phyloP scores from a whole-genome alignment of 2,888 invertebrate genomes.

The Monopis laevigella region DNA sequence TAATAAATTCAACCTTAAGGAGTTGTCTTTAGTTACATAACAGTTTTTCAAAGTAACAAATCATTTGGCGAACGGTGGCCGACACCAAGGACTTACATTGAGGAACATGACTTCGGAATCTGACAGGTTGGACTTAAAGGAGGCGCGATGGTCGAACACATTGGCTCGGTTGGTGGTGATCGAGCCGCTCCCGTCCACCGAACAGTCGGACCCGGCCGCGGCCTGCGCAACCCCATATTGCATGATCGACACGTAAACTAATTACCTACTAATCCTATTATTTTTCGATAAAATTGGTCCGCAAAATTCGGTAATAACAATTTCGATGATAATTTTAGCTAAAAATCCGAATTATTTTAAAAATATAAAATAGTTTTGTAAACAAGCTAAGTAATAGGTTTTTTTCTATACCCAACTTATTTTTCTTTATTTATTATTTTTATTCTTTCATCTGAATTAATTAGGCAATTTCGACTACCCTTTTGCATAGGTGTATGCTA shows the following conservation, averaged over 20 bases:
- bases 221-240: constrained; percentile 71
- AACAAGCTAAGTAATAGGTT: background rate
- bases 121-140: constrained; percentile 90
- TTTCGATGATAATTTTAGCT: background rate
- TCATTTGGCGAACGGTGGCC: too few relatives aligned
- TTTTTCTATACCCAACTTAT: background rate
- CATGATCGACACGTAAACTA: too few relatives aligned
- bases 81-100: constrained; percentile 84
- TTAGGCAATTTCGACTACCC: too few relatives aligned
- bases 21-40: too few relatives aligned
- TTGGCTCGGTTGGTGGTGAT: constrained; percentile 81
- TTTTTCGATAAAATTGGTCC: background rate
- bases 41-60: too few relatives aligned
- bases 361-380: background rate
- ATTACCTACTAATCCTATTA: too few relatives aligned
- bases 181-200: constrained; percentile 76
- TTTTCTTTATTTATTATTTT: too few relatives aligned
- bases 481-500: too few relatives aligned
- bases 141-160: constrained; percentile 78
- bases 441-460: too few relatives aligned
- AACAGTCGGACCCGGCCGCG: constrained; percentile 67
- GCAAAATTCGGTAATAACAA: background rate
- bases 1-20: too few relatives aligned
- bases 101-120: constrained; percentile 93
- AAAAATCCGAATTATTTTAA: background rate